phyloP scores from a whole-genome alignment of 2,888 invertebrate genomes.

The Penaeus monodon region DNA sequence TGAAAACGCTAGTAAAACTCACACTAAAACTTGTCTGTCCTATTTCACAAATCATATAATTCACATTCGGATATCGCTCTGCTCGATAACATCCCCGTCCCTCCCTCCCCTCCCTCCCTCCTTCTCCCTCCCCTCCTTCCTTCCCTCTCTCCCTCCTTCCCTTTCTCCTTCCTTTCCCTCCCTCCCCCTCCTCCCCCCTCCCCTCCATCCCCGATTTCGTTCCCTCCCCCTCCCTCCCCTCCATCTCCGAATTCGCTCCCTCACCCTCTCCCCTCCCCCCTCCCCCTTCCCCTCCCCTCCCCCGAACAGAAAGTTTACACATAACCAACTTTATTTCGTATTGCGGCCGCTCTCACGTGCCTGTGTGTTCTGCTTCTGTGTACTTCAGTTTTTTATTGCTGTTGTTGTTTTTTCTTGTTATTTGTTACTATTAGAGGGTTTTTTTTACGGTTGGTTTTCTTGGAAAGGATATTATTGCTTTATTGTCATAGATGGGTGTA shows the following conservation, averaged over 20 bases:
- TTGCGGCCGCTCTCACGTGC: too few relatives aligned
- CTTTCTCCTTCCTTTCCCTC: background rate
- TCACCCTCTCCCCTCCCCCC: background rate
- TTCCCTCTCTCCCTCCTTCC: background rate
- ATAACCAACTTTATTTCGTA: too few relatives aligned
- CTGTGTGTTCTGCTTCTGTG: too few relatives aligned
- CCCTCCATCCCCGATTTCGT: too few relatives aligned
- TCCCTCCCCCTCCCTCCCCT: background rate
- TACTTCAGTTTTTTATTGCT: too few relatives aligned
- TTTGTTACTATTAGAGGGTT: too few relatives aligned
- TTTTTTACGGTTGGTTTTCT: too few relatives aligned
- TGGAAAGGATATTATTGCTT: too few relatives aligned
- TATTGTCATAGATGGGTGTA: too few relatives aligned
- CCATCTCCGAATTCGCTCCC: background rate
- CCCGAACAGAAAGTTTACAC: too few relatives aligned
- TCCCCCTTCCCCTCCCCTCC: background rate
- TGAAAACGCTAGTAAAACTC: conserved; percentile 29
- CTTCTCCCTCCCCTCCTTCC: too few relatives aligned
- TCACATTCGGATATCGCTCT: conserved; percentile 17
- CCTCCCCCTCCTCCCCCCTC: background rate
- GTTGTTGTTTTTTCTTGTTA: too few relatives aligned
- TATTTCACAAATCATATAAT: conserved; percentile 39
- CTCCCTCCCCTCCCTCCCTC: background rate
- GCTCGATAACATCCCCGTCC: background rate
- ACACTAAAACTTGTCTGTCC: conserved; percentile 19